These are phyloP conservation scores for Clunio marinus DNA, from an alignment of 2,888 invertebrate genomes.

Conservation along the genomic window DNA sequence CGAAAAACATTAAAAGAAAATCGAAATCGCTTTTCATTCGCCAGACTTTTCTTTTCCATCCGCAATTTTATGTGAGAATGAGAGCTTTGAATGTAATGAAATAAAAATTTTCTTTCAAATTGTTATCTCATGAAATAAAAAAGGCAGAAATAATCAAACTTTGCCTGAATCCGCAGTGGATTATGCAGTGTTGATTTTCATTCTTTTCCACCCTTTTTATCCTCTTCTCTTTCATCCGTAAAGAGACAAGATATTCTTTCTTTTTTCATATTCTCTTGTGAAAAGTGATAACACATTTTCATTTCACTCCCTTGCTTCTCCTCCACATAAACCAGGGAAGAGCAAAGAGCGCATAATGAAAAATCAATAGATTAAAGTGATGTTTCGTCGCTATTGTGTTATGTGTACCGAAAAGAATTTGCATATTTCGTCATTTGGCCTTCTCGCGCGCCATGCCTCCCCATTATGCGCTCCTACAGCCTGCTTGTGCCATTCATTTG, in stretches of 20 bases:
- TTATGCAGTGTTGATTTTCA: not conserved
- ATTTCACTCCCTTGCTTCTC: not conserved
- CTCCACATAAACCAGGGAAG: not conserved
- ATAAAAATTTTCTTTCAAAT: slow-evolving; percentile 9
- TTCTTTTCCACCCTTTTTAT: no score
- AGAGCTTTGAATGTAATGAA: slow-evolving; percentile 5
- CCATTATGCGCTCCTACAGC: not conserved
- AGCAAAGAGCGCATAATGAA: slow-evolving; percentile 30
- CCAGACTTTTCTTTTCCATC: not conserved
- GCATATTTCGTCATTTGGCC: slow-evolving; percentile 23
- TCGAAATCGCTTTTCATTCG: not conserved
- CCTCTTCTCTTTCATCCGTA: no score
- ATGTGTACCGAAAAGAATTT: slow-evolving; percentile 30
- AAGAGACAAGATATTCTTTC: not conserved
- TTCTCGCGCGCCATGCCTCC: not conserved
- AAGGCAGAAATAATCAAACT: no score
- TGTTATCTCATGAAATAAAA: slow-evolving; percentile 24
- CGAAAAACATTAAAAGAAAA: not conserved
- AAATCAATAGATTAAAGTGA: slow-evolving; percentile 39
- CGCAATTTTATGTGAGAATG: slow-evolving; percentile 2
- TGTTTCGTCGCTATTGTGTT: slow-evolving; percentile 29
- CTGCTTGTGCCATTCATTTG: slow-evolving; percentile 1
- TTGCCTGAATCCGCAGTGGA: not conserved
- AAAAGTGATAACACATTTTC: not conserved
- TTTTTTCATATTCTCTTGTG: not conserved